Evolutionary conservation across 2,888 invertebrate genomes (phyloP).

Genomic region (Phaedon cochleariae): DNA sequence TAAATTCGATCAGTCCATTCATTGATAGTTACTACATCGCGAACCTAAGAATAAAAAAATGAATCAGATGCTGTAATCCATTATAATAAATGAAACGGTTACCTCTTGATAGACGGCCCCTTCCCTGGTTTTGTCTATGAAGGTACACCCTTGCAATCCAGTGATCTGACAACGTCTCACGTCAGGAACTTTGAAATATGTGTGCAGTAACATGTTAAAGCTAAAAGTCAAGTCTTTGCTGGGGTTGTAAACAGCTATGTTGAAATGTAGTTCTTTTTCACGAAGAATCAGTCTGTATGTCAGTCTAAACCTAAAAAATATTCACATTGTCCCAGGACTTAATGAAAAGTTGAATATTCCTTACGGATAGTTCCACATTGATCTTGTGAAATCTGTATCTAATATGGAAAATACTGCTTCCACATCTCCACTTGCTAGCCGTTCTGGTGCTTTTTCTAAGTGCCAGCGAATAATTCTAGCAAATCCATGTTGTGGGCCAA

Average conservation of each 20-base stretch:
- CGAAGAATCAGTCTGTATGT: constrained; percentile 91
- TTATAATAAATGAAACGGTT: neutral
- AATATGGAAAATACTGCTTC: constrained; percentile 91
- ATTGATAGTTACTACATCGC: constrained; percentile 88
- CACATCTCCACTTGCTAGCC: constrained; percentile 89
- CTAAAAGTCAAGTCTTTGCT: constrained; percentile 90
- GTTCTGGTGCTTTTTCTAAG: constrained; percentile 87
- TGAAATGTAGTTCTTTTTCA: constrained; percentile 91
- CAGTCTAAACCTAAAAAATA: constrained; percentile 77
- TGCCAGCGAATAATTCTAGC: constrained; percentile 93
- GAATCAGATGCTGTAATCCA: neutral
- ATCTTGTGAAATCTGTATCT: constrained; percentile 91
- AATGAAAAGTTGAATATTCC: constrained; percentile 53
- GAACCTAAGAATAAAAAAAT: constrained; percentile 60
- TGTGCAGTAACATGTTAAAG: constrained; percentile 93
- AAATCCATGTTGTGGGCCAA: constrained; percentile 96
- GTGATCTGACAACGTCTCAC: constrained; percentile 91
- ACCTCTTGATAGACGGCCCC: constrained; percentile 85
- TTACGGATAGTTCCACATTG: constrained; percentile 94
- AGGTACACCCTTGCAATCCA: constrained; percentile 85
- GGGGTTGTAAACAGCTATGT: constrained; percentile 93
- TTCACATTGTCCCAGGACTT: neutral
- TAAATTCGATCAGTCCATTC: constrained; percentile 96
- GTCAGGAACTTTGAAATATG: constrained; percentile 96
- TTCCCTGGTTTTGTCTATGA: constrained; percentile 82